A percentile compares a stretch with the other conserved stretches of the same genome.
Conservation (phyloP, 1,140 invertebrate species). For the Aphaenogaster ashmeadi region DNA sequence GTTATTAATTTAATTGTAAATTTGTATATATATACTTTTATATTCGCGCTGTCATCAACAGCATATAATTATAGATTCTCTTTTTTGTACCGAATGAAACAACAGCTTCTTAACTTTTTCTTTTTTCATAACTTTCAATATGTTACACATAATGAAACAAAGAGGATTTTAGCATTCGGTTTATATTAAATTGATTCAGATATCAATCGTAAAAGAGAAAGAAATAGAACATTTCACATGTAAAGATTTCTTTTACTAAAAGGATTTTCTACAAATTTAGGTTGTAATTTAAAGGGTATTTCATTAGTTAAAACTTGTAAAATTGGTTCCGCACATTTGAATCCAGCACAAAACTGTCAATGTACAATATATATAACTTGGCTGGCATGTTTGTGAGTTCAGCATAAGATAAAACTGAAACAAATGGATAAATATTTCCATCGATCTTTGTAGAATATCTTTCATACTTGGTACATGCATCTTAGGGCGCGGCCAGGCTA, state of each 20-base stretch:
- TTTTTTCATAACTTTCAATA: conserved; percentile 12
- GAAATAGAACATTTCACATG: conserved; percentile 75
- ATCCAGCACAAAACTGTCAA: conserved; percentile 81
- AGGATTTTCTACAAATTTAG: conserved; percentile 74
- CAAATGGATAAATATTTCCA: conserved; percentile 32
- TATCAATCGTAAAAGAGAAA: neutral
- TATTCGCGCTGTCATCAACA: neutral
- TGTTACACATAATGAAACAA: neutral
- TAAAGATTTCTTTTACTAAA: conserved; percentile 86
- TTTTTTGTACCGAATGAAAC: conserved; percentile 54
- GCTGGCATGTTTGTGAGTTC: conserved; percentile 78
- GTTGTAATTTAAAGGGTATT: conserved; percentile 70
- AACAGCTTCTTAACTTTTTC: neutral
- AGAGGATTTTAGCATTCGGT: conserved; percentile 12
- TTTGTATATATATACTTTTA: conserved; percentile 48
- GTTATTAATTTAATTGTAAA: conserved; percentile 68
- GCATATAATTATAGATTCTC: conserved; percentile 15
- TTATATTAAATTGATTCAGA: neutral
- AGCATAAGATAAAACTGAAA: conserved; percentile 83
- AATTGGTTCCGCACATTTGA: conserved; percentile 79
- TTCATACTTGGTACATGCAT: neutral
- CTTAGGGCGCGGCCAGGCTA: too few species aligned
- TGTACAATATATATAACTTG: conserved; percentile 82
- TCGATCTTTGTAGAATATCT: neutral
- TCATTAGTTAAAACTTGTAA: conserved; percentile 77